Evolutionary conservation across 2,113 vertebrate species (phyloP).

Genomic region (Brachionichthys hirsutus): DNA sequence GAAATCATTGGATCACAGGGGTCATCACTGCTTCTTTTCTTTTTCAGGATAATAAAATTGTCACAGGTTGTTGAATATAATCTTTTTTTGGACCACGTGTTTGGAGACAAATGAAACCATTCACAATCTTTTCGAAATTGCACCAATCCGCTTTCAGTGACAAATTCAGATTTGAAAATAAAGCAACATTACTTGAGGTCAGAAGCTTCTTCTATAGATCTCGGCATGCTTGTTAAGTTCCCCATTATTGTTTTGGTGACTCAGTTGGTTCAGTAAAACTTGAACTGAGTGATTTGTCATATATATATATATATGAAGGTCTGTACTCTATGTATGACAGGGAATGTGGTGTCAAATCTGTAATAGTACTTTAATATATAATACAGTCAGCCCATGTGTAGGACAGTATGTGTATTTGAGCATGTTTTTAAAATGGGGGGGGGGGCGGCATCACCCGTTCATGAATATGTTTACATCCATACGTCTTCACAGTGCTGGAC

Average conservation of each 20-base stretch:
- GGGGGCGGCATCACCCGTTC: not conserved
- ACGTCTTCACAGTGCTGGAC: constrained; percentile 84
- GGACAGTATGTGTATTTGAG: not conserved
- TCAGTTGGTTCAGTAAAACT: not conserved
- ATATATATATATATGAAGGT: not conserved
- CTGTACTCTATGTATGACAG: not conserved
- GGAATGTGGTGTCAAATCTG: not conserved
- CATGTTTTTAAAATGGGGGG: not conserved
- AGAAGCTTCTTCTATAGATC: not conserved
- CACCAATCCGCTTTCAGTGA: too few relatives aligned
- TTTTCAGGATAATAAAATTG: not conserved
- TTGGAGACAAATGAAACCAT: not conserved
- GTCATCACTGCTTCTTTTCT: not conserved
- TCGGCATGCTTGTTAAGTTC: not conserved
- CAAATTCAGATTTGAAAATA: not conserved
- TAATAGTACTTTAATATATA: not conserved
- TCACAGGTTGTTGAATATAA: not conserved
- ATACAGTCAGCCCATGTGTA: not conserved
- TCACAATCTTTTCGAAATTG: not conserved
- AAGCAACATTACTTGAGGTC: not conserved
- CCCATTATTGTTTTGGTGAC: not conserved
- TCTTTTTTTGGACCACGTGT: not conserved
- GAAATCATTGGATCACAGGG: not conserved
- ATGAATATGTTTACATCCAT: not conserved
- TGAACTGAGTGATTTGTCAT: too few relatives aligned